Percentiles rank a stretch among this genome's conserved stretches.
Evolutionary conservation across 2,797 vertebrate species (phyloP).

Genomic region (Fringilla coelebs): DNA sequence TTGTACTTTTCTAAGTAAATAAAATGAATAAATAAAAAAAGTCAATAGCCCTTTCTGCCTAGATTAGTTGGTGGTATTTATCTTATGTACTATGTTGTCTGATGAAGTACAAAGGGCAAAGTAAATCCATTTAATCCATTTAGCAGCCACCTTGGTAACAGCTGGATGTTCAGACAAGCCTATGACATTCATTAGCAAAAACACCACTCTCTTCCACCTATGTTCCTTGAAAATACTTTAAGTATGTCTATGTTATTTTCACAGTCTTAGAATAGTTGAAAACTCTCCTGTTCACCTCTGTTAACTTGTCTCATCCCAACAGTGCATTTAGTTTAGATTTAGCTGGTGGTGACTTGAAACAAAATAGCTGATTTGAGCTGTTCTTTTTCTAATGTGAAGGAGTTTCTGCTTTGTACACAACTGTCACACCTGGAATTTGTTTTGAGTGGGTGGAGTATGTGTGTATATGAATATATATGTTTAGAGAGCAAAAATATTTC

Average conservation of each 20-base stretch:
- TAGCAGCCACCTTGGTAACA: not conserved
- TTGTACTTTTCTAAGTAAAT: not conserved
- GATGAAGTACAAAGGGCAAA: not conserved
- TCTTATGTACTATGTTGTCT: not conserved
- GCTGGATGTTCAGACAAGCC: not conserved
- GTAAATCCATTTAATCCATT: not conserved
- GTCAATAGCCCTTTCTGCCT: not conserved
- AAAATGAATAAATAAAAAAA: not conserved
- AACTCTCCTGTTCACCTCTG: not conserved
- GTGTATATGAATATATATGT: not conserved
- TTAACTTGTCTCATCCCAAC: not conserved
- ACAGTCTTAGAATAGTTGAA: not conserved
- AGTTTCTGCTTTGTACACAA: not conserved
- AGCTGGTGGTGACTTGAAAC: not conserved
- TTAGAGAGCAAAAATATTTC: not conserved
- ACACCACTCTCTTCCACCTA: not conserved
- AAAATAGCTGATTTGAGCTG: not conserved
- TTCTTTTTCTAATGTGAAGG: not conserved
- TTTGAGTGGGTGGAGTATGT: not conserved
- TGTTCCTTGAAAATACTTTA: not conserved
- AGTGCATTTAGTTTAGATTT: not conserved
- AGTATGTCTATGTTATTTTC: not conserved
- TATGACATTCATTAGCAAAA: not conserved
- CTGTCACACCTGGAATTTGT: not conserved
- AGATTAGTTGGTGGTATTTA: slow-evolving; percentile 5